A percentile compares a stretch with the other conserved stretches of the same genome.
Evolutionary conservation across 2,797 vertebrate species (phyloP).

Genomic region (Darevskia mixta): DNA sequence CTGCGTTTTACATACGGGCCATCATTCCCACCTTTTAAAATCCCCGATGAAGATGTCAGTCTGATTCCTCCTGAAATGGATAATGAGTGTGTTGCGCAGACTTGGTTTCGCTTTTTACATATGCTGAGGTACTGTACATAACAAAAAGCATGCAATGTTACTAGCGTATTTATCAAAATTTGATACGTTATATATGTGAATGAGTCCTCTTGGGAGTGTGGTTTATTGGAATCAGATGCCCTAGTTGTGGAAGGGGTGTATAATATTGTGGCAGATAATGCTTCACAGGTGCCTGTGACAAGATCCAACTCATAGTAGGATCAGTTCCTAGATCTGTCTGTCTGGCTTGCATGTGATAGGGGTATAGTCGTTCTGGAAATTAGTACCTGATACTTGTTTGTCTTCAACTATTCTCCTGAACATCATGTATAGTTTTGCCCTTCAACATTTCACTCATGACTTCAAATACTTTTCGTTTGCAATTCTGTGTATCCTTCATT

Average conservation of each 20-base stretch:
- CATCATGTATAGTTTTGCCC: not conserved
- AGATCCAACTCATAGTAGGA: not conserved
- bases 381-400: not conserved
- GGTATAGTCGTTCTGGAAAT: not conserved
- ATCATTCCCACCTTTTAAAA: slow-evolving; percentile 90
- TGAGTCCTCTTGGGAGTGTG: not conserved
- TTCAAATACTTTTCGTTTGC: not conserved
- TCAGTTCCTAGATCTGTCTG: not conserved
- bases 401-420: not conserved
- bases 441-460: not conserved
- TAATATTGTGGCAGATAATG: not conserved
- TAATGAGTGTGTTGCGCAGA: slow-evolving; percentile 89
- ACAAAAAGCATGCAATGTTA: not conserved
- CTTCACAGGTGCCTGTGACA: not conserved
- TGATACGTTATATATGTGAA: not conserved
- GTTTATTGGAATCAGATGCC: not conserved
- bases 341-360: too few species aligned
- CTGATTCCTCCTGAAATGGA: slow-evolving; percentile 92
- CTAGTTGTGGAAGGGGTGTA: not conserved
- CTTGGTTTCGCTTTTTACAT: slow-evolving; percentile 95
- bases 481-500: not conserved
- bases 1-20: slow-evolving; percentile 89
- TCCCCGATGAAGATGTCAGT: slow-evolving; percentile 90
- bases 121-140: slow-evolving; percentile 87
- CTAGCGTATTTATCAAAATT: not conserved